phyloP scores from a whole-genome alignment of 2,797 vertebrate genomes.

The Ciconia nigra region DNA sequence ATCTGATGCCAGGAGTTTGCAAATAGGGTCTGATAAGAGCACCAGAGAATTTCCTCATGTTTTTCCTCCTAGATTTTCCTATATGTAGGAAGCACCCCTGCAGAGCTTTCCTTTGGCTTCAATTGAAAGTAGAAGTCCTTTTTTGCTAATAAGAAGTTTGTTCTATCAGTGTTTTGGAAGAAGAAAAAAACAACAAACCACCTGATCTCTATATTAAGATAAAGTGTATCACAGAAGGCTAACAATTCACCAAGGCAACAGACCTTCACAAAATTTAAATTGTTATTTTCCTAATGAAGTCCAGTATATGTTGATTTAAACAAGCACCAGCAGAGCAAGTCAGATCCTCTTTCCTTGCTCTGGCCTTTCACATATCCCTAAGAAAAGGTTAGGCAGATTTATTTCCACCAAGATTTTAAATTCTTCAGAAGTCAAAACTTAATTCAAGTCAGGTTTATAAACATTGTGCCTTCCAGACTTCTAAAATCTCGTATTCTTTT shows the following conservation, averaged over 20 bases:
- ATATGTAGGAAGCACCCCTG: fast-evolving
- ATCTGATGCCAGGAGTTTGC: background rate
- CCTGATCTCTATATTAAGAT: background rate
- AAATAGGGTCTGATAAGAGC: background rate
- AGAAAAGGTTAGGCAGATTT: background rate
- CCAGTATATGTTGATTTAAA: background rate
- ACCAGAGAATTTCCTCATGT: background rate
- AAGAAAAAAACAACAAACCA: background rate
- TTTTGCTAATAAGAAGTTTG: background rate
- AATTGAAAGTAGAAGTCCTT: background rate
- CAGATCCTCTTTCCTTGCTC: background rate
- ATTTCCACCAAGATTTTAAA: background rate
- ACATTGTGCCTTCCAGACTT: background rate
- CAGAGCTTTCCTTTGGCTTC: background rate
- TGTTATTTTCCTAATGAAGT: background rate
- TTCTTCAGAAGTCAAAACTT: background rate
- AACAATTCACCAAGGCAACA: background rate
- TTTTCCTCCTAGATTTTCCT: no score
- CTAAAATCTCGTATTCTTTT: background rate
- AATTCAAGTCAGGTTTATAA: background rate
- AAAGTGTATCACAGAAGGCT: background rate
- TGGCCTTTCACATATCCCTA: background rate
- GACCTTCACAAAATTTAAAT: background rate
- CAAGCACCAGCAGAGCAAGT: background rate
- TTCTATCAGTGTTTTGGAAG: background rate